A percentile compares a stretch with the other conserved stretches of the same genome.
Conservation (phyloP, 2,113 vertebrate genomes). For the Mus musculus region DNA sequence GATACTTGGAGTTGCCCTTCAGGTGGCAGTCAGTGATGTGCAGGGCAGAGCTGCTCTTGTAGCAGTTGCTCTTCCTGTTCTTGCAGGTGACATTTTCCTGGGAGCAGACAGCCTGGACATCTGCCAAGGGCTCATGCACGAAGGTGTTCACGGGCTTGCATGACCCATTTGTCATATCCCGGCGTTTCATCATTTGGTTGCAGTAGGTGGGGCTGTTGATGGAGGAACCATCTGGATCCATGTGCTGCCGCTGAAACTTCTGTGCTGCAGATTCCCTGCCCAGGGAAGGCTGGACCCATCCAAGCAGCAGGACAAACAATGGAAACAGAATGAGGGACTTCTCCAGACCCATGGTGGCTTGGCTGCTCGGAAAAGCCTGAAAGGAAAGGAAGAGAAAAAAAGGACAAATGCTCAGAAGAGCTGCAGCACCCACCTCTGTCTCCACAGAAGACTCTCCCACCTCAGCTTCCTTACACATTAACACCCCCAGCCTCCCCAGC, state of each 20-base stretch:
- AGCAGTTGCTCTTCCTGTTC: constrained; percentile 57
- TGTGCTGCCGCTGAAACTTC: constrained; percentile 74
- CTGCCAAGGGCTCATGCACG: background rate
- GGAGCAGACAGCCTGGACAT: constrained; percentile 63
- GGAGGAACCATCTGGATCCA: background rate
- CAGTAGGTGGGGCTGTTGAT: constrained; percentile 25
- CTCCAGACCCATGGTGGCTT: constrained; percentile 60
- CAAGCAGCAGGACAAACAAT: constrained; percentile 52
- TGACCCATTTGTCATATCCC: background rate
- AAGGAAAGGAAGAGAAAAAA: background rate
- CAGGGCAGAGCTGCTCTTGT: constrained; percentile 55
- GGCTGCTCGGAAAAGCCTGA: background rate
- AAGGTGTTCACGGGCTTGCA: constrained; percentile 78
- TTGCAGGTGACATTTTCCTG: constrained; percentile 63
- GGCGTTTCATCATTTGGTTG: constrained; percentile 67
- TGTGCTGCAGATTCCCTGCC: background rate
- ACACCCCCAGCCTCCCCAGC: too few relatives aligned
- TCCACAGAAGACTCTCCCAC: background rate
- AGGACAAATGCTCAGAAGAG: background rate
- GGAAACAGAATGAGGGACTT: constrained; percentile 3
- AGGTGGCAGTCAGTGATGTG: constrained; percentile 58
- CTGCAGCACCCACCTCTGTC: too few relatives aligned
- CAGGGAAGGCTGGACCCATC: background rate
- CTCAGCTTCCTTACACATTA: background rate
- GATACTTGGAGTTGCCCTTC: constrained; percentile 23